Evolutionary conservation across 2,888 invertebrate genomes (phyloP).

Genomic region (Cremastinae sp.): DNA sequence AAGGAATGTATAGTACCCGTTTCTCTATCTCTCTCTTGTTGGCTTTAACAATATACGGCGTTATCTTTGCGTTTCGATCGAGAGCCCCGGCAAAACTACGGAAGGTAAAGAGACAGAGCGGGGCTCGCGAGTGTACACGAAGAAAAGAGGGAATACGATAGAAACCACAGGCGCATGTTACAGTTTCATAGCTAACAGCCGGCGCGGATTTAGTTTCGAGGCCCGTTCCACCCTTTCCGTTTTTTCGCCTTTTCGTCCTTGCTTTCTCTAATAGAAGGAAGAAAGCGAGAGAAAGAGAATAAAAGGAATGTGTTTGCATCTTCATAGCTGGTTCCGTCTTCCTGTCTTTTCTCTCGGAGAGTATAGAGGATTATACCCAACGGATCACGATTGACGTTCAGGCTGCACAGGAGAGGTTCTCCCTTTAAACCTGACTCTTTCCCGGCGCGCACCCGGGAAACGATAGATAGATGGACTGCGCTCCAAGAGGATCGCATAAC

Average conservation of each 20-base stretch:
- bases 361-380: constrained; percentile 11
- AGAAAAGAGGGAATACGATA: too few relatives aligned
- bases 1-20: background rate
- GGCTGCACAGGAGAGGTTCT: constrained; percentile 21
- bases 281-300: constrained; percentile 4
- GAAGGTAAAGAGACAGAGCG: constrained; percentile 12
- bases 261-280: constrained; percentile 1
- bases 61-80: constrained; percentile 60
- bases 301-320: background rate
- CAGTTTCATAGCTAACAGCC: constrained; percentile 67
- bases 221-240: constrained; percentile 14
- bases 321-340: background rate
- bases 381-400: constrained; percentile 4
- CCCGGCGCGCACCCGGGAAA: constrained; percentile 34
- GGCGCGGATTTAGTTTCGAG: constrained; percentile 66
- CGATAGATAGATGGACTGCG: constrained; percentile 62
- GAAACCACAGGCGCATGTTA: constrained; percentile 68
- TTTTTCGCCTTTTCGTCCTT: background rate
- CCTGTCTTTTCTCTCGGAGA: constrained; percentile 2
- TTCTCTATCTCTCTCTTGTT: constrained; percentile 1
- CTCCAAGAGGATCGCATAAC: constrained; percentile 65
- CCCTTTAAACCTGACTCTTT: constrained; percentile 11
- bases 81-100: constrained; percentile 1
- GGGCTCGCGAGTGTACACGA: constrained; percentile 18
- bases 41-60: constrained; percentile 30